These are phyloP conservation scores for Formica exsecta DNA, from an alignment of 1,140 invertebrate species.

Conservation along the genomic window DNA sequence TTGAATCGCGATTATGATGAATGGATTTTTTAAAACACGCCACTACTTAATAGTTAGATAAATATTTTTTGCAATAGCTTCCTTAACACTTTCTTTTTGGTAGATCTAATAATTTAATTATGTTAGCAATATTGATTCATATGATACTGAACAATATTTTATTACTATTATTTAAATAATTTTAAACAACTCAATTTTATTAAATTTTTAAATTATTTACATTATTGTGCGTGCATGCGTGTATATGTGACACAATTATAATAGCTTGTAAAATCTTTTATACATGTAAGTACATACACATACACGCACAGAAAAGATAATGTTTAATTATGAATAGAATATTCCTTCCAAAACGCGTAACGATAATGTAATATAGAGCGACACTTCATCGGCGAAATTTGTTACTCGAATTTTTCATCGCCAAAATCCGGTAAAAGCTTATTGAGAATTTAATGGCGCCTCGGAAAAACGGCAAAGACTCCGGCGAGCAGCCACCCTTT, in stretches of 20 bases:
- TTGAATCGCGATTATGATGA: conserved; percentile 79
- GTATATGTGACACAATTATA: not conserved
- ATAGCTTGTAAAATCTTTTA: not conserved
- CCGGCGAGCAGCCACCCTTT: not conserved
- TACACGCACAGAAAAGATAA: not conserved
- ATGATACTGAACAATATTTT: too few species aligned
- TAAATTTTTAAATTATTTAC: not conserved
- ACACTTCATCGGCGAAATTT: conserved; percentile 50
- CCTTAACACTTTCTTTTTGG: not conserved
- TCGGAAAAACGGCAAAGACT: not conserved
- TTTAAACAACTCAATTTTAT: too few species aligned
- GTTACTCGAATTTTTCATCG: conserved; percentile 66
- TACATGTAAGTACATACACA: too few species aligned
- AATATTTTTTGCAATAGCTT: not conserved
- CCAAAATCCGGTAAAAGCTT: conserved; percentile 50
- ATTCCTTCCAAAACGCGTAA: not conserved
- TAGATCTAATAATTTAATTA: not conserved
- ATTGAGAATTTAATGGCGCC: conserved; percentile 38
- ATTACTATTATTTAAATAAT: too few species aligned
- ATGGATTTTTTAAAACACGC: conserved; percentile 61
- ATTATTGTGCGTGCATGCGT: too few species aligned
- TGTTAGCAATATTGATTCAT: not conserved
- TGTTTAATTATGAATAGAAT: conserved; percentile 6
- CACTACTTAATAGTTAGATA: conserved; percentile 41
- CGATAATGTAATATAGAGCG: not conserved